These are phyloP conservation scores for Macaria notata DNA, from an alignment of 2,888 invertebrate species.

Conservation along the genomic window DNA sequence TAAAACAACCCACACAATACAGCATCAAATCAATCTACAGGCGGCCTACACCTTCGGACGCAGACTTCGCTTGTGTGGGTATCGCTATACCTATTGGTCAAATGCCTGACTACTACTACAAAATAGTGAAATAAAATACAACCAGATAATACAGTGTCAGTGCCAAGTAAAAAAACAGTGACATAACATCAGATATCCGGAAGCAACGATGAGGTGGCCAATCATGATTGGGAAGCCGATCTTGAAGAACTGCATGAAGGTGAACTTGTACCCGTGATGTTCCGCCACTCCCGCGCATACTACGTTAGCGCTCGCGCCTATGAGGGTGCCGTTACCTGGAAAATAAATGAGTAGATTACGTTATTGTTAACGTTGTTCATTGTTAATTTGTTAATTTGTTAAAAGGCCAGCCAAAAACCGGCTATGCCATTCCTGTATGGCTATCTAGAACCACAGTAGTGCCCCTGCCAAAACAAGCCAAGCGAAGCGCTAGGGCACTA, in stretches of 20 bases:
- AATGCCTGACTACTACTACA: too few species aligned
- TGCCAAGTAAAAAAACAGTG: slow-evolving; percentile 88
- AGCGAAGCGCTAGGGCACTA: neutral
- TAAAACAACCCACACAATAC: too few species aligned
- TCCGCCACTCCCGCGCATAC: slow-evolving; percentile 96
- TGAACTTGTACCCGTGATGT: slow-evolving; percentile 94
- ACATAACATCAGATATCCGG: slow-evolving; percentile 86
- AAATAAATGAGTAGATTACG: neutral
- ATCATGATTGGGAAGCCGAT: slow-evolving; percentile 94
- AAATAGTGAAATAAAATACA: too few species aligned
- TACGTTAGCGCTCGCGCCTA: slow-evolving; percentile 95
- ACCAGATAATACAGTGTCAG: slow-evolving; percentile 37
- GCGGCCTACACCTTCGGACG: too few species aligned
- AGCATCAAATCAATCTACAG: too few species aligned
- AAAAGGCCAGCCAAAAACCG: neutral
- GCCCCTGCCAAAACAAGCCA: neutral
- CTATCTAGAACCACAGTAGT: neutral
- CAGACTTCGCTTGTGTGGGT: too few species aligned
- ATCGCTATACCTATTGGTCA: too few species aligned
- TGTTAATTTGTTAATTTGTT: too few species aligned
- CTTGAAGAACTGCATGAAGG: slow-evolving; percentile 92
- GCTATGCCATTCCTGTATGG: neutral
- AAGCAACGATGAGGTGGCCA: slow-evolving; percentile 86
- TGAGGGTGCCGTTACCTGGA: slow-evolving; percentile 92
- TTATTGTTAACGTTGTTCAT: too few species aligned